Base-by-base conservation (phyloP, 2,888 invertebrate genomes). In the Aleiodes leptofemur region DNA sequence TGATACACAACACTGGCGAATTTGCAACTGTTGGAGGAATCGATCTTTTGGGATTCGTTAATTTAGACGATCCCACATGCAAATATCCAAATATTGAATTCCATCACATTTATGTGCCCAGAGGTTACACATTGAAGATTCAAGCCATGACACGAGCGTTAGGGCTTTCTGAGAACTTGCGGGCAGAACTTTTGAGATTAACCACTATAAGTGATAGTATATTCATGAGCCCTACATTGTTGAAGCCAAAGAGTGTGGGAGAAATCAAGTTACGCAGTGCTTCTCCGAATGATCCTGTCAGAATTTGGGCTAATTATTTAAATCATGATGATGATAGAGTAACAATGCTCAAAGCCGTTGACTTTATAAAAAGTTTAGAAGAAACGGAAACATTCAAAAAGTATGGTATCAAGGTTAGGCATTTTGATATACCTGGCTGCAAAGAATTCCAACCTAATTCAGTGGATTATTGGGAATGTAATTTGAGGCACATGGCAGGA, bases 141-240 rank as follows among this genome's bases (percentile, higher is more conserved):
- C 90, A 0, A 90, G 90, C 84, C 80, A 14, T 64, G 82, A 57
- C 59, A 81, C 2, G 79, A 43, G 85, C 84, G 16, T 81, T 90
- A 2, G 87, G 87, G 51, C 83, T 90, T 48, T 84, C 86, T 0
- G 88, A 90, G 84, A 89, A 14, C 72, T 90, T 0, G 90, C 90
- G 83, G 78, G 90, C 57, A 75, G 86, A 0, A 88, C 91, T 9
- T 91, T 85, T 81, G 88, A 86, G 74, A 90, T 90, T 0, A 88
- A 91, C 13, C 89, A 90, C 0, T 72, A 85, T 87, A 72, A 81
- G 79, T 57, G 90, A 91, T 78, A 89, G 90, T 11, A 91, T 90
- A 87, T 90, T 90, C 2, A 88, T 94, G 0, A 92, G 94, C 79
- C 95, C 95, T 0, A 93, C 95, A 90, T 86, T 95, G 48, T 92